Evolutionary conservation across 2,113 vertebrate genomes (phyloP).

Genomic region (Vireo altiloquus): DNA sequence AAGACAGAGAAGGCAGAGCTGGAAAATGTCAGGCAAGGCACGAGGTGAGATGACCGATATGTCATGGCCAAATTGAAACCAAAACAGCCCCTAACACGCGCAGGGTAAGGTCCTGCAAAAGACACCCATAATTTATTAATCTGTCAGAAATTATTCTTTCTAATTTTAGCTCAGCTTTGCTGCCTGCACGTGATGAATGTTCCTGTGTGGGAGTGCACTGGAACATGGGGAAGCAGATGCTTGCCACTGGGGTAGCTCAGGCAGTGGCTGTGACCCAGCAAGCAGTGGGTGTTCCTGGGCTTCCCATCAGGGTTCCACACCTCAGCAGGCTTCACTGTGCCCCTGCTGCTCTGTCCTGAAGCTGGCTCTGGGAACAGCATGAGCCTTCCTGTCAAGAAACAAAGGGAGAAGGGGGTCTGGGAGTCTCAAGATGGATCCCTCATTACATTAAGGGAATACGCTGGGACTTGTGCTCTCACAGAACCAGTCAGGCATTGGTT

Average conservation of each 20-base stretch:
- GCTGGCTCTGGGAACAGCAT: neutral
- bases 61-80: neutral
- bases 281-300: neutral
- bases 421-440: neutral
- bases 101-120: neutral
- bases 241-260: neutral
- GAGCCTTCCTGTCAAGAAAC: neutral
- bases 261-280: neutral
- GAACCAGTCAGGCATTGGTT: neutral
- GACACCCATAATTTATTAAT: neutral
- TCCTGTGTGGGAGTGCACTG: neutral
- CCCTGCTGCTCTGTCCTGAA: neutral
- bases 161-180: neutral
- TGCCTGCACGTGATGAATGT: neutral
- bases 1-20: neutral
- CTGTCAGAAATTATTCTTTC: neutral
- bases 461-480: neutral
- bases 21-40: neutral
- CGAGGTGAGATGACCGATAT: neutral
- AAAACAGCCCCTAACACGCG: neutral
- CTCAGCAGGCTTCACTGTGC: neutral
- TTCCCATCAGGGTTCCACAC: neutral
- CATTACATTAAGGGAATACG: neutral
- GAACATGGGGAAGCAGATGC: neutral
- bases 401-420: neutral